Evolutionary conservation across 1,140 invertebrate genomes (phyloP).

Genomic region (Bombus waltoni): DNA sequence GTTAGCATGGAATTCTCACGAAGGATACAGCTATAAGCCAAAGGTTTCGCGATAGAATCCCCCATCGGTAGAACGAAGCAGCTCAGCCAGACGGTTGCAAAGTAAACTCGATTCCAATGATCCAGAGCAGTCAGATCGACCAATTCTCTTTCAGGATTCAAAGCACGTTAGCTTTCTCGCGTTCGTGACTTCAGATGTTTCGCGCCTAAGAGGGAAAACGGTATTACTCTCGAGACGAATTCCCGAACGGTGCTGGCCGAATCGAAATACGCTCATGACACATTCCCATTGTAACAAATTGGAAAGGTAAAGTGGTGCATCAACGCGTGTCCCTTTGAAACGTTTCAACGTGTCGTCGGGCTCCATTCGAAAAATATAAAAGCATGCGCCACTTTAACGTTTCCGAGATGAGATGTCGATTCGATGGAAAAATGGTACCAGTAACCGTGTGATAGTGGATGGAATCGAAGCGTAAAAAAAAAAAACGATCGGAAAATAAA

Average conservation of each 20-base stretch:
- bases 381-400: not conserved
- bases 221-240: constrained; percentile 15
- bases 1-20: not conserved
- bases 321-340: not conserved
- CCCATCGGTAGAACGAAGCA: not conserved
- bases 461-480: not conserved
- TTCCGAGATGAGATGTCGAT: not conserved
- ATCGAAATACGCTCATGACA: not conserved
- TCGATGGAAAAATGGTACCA: no score
- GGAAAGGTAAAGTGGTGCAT: not conserved
- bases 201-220: not conserved
- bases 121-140: not conserved
- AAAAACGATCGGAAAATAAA: not conserved
- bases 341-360: not conserved
- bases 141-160: constrained; percentile 1
- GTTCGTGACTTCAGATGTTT: not conserved
- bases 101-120: not conserved
- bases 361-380: not conserved
- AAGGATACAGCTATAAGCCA: not conserved
- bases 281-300: not conserved
- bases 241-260: not conserved
- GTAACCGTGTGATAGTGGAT: not conserved
- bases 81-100: not conserved
- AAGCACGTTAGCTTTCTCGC: constrained; percentile 1
- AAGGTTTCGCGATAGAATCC: not conserved